Percentiles rank a stretch among this genome's conserved stretches.
These are phyloP conservation scores for Drosophila seguyi DNA, from an alignment of 1,140 invertebrate genomes.

Conservation along the genomic window DNA sequence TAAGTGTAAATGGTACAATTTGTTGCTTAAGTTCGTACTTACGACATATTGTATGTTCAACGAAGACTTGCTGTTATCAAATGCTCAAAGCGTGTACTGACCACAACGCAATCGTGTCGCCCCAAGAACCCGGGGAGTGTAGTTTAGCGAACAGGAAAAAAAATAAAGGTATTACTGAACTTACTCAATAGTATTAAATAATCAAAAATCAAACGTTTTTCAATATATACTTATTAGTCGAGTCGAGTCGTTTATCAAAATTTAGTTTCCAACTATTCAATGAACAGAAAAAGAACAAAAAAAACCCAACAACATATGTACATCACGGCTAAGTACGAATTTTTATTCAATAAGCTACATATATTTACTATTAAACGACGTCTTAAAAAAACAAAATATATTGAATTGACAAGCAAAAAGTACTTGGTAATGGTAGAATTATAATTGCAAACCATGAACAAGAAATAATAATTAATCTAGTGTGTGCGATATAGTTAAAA, in stretches of 20 bases:
- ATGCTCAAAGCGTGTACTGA: constrained; percentile 63
- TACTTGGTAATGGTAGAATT: constrained; percentile 70
- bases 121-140: constrained; percentile 13
- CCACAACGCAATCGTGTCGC: constrained; percentile 47
- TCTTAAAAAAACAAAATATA: constrained; percentile 54
- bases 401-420: constrained; percentile 35
- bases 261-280: constrained; percentile 45
- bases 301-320: constrained; percentile 66
- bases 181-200: constrained; percentile 74
- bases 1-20: constrained; percentile 47
- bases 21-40: constrained; percentile 21
- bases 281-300: constrained; percentile 25
- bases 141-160: constrained; percentile 31
- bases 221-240: constrained; percentile 57
- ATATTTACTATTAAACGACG: constrained; percentile 53
- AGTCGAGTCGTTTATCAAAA: constrained; percentile 43
- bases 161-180: constrained; percentile 52
- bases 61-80: constrained; percentile 50
- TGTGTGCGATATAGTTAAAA: constrained; percentile 74
- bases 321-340: constrained; percentile 80
- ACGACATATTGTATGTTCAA: constrained; percentile 50
- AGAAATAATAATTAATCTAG: constrained; percentile 53
- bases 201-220: constrained; percentile 67
- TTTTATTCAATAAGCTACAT: constrained; percentile 80
- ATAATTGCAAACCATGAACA: constrained; percentile 48